A percentile compares a stretch with the other conserved stretches of the same genome.
phyloP scores from a whole-genome alignment of 2,113 vertebrate species.

The Shinisaurus crocodilurus region DNA sequence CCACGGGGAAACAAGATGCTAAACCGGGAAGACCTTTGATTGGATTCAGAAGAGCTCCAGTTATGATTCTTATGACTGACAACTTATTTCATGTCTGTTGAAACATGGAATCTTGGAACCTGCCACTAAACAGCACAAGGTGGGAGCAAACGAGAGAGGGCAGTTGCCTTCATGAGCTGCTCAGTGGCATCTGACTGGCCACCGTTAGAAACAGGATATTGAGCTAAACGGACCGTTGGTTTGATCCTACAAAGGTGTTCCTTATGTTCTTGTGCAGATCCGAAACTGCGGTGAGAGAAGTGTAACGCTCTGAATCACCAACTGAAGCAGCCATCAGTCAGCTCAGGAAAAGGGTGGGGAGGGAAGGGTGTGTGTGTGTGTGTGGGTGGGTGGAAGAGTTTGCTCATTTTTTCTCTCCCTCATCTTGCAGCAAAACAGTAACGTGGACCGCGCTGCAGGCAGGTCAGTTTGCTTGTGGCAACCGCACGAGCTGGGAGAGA shows the following conservation, averaged over 20 bases:
- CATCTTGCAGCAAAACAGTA: neutral
- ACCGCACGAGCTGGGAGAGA: too few species aligned
- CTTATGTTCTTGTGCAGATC: neutral
- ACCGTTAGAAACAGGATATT: neutral
- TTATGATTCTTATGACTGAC: neutral
- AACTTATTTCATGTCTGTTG: neutral
- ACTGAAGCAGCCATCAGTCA: too few species aligned
- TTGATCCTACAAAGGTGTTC: neutral
- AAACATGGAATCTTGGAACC: too few species aligned
- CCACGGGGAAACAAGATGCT: too few species aligned
- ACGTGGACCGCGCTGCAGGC: too few species aligned
- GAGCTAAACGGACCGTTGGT: neutral
- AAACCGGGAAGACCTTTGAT: too few species aligned
- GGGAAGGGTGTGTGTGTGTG: too few species aligned
- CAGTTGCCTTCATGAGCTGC: too few species aligned
- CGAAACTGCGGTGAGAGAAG: neutral
- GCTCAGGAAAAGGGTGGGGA: neutral
- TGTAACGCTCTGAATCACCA: neutral
- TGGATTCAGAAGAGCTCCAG: too few species aligned
- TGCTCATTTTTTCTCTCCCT: too few species aligned
- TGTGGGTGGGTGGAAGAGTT: neutral
- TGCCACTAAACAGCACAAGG: too few species aligned
- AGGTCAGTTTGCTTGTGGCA: neutral
- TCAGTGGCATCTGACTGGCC: neutral
- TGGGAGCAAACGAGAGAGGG: too few species aligned